Evolutionary conservation across 2,797 vertebrate genomes (phyloP), one percentile per base, ranked within the genome.

Genomic region (Phataginus tetradactyla): DNA sequence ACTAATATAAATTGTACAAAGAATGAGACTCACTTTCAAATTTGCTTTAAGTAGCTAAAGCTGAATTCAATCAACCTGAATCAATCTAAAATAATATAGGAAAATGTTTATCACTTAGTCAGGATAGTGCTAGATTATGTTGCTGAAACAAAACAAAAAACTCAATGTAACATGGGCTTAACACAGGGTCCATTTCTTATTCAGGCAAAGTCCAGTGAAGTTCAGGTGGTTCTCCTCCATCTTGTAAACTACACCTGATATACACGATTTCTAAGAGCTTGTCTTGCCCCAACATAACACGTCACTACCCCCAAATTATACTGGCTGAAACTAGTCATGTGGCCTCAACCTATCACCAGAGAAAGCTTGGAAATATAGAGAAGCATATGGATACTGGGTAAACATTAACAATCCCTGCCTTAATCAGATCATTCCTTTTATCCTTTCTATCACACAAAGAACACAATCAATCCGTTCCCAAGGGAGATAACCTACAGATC

Each of bases 391-490:
- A 63, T 32, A 71, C 25, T 32, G n/a, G 55, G 59, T 57, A 87
- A 87, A 20, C 11, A 32, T 34, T 63, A 81, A 86, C 14, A 61
- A 72, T 57, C n/a, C 53, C 32, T 66, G 53, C 12, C 34, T 77
- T 57, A 59, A n/a, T 78, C 14, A 75, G 59, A 49, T 32, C 39
- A 92, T 55, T 81, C 61, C 39, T 71, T 71, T 77, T n/a, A 71
- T 77, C 39, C 21, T 85, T 93, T 91, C 88, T 29, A n/a, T 64
- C 32, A 75, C 53, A 94, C 69, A 34, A 84, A 79, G 29, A 75
- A 89, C 55, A 90, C 25, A 83, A 12, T 49, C 45, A 91, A 92
- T 37, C 53, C 5, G 32, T 15, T 77, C 18, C 53, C 79, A 64
- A 91, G 23, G n/a, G 42, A 57, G 45, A 72, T 18, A 57, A 29